Conservation (phyloP, 2,888 invertebrate genomes). For the Caenorhabditis zanzibari region DNA sequence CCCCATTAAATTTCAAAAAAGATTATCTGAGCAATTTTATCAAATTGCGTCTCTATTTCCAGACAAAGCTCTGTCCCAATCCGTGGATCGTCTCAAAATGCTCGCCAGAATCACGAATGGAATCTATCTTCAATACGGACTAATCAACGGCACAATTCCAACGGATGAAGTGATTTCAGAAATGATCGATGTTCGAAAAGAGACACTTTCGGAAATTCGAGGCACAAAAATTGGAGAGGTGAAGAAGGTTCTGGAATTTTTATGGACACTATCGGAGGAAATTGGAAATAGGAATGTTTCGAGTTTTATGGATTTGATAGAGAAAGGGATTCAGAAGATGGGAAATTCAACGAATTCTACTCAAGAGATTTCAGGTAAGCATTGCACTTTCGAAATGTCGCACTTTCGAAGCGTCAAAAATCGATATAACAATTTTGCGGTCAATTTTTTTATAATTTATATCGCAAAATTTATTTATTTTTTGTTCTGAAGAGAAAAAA, state of each 20-base stretch:
- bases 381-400: no score
- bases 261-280: not conserved
- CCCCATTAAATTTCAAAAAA: no score
- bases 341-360: not conserved
- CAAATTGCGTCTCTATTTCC: no score
- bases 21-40: no score
- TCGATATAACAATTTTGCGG: no score
- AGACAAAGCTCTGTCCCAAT: not conserved
- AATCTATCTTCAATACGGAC: not conserved
- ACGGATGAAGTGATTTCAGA: not conserved
- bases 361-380: no score
- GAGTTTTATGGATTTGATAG: no score
- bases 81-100: constrained; percentile 1
- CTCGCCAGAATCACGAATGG: not conserved
- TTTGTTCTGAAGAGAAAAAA: no score
- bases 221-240: not conserved
- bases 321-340: not conserved
- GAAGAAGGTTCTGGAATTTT: not conserved
- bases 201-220: not conserved
- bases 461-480: no score
- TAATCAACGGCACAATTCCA: not conserved
- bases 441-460: no score
- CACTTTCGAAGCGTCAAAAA: no score
- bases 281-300: no score
- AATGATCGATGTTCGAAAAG: not conserved